These are phyloP conservation scores for Spermophilus dauricus DNA, from an alignment of 2,113 vertebrate species.

Conservation along the genomic window DNA sequence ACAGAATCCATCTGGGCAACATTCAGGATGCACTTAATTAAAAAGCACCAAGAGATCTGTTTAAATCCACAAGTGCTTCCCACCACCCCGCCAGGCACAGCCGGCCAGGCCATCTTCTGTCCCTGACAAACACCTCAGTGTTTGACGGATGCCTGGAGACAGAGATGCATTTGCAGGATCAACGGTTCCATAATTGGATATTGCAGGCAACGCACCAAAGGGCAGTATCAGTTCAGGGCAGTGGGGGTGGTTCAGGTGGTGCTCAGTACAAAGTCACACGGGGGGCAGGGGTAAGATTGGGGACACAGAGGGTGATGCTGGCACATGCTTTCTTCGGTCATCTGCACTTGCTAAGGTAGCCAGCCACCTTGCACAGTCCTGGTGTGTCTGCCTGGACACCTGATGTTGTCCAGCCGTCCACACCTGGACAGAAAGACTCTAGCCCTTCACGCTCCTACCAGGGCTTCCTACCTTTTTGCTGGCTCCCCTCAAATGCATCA, in stretches of 20 bases:
- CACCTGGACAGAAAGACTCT: neutral
- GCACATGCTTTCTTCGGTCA: neutral
- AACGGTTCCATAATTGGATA: neutral
- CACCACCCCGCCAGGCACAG: neutral
- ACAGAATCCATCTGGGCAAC: neutral
- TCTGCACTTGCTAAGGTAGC: neutral
- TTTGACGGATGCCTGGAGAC: neutral
- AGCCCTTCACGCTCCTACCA: too few relatives aligned
- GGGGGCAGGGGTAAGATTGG: neutral
- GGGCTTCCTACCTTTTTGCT: neutral
- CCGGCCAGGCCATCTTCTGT: neutral
- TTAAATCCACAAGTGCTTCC: neutral
- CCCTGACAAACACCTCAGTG: neutral
- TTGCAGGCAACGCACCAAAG: neutral
- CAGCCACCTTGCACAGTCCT: accelerated
- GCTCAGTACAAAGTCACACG: neutral
- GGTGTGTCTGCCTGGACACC: accelerated
- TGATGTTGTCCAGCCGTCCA: neutral
- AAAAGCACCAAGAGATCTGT: neutral
- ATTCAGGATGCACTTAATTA: neutral
- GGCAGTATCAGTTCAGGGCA: neutral
- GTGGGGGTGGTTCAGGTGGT: too few relatives aligned
- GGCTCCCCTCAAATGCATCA: neutral
- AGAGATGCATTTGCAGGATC: neutral
- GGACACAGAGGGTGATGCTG: neutral